These are phyloP conservation scores for Anguilla anguilla DNA, from an alignment of 2,797 vertebrate species.

Conservation along the genomic window DNA sequence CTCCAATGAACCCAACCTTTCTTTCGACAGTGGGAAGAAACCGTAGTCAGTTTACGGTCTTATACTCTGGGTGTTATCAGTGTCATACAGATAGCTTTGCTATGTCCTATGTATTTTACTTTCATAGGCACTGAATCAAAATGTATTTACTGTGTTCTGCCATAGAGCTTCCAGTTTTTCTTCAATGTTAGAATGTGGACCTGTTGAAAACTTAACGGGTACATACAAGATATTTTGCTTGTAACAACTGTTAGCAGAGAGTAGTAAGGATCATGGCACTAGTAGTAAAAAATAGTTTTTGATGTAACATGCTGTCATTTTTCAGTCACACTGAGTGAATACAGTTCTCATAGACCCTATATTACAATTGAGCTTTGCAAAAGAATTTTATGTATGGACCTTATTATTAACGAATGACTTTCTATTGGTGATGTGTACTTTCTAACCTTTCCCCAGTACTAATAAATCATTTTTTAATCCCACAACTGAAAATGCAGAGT, in stretches of 20 bases:
- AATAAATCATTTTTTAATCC: conserved; percentile 57
- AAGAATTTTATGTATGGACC: not conserved
- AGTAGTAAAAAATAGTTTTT: not conserved
- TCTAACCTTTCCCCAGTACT: conserved; percentile 41
- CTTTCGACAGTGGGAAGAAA: no score
- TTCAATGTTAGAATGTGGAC: not conserved
- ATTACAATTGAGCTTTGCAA: not conserved
- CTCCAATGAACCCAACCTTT: no score
- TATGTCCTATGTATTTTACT: no score
- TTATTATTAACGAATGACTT: not conserved
- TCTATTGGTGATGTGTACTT: conserved; percentile 24
- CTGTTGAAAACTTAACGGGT: not conserved
- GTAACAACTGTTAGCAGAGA: not conserved
- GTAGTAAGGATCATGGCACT: not conserved
- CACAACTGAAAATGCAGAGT: conserved; percentile 34
- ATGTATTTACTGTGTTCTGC: no score
- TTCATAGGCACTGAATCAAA: no score
- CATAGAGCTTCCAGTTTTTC: not conserved
- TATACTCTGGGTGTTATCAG: no score
- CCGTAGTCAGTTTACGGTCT: no score
- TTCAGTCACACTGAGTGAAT: not conserved
- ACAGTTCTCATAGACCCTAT: not conserved
- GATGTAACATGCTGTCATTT: not conserved
- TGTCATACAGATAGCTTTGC: no score
- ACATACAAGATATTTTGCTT: not conserved